Base-by-base conservation (phyloP, 1,140 invertebrate genomes). In the Philaenus spumarius region DNA sequence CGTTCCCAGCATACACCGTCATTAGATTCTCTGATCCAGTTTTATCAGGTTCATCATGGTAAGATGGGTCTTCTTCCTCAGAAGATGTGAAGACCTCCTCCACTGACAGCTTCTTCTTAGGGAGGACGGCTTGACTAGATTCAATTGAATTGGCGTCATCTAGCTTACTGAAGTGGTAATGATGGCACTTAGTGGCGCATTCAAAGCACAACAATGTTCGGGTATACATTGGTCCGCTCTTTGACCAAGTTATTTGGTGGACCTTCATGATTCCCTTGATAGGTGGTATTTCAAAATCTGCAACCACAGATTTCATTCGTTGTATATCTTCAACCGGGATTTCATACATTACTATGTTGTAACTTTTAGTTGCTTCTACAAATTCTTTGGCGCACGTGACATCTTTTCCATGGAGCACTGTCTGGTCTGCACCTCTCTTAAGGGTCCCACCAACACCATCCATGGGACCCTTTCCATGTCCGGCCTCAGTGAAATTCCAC, bases 401-500 rank as follows among this genome's bases (percentile, higher is more conserved):
- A 57, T 69, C 68, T 24, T 64, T 58, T 34, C 68, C 68, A 42
- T 47, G 39, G 30, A 62, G 63, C 17, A 70, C 64, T 24, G 64
- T 62, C 17, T 59, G 60, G 54, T 71, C 69, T 23, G 66, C n/a
- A n/a, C n/a, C n/a, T n/a, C n/a, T n/a, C n/a, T n/a, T n/a, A n/a
- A n/a, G n/a, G n/a, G n/a, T n/a, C n/a, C n/a, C n/a, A n/a, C n/a
- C n/a, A n/a, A n/a, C n/a, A n/a, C n/a, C n/a, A n/a, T n/a, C n/a
- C n/a, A n/a, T n/a, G n/a, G n/a, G n/a, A n/a, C n/a, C n/a, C n/a
- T n/a, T n/a, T n/a, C n/a, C n/a, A n/a, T n/a, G n/a, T n/a, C n/a
- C n/a, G n/a, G n/a, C n/a, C n/a, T n/a, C n/a, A n/a, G n/a, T n/a
- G n/a, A n/a, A n/a, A 68, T 50, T n/a, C n/a, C n/a, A n/a, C n/a